Base-by-base conservation (phyloP, 2,113 vertebrate genomes). In the Pluvialis apricaria region DNA sequence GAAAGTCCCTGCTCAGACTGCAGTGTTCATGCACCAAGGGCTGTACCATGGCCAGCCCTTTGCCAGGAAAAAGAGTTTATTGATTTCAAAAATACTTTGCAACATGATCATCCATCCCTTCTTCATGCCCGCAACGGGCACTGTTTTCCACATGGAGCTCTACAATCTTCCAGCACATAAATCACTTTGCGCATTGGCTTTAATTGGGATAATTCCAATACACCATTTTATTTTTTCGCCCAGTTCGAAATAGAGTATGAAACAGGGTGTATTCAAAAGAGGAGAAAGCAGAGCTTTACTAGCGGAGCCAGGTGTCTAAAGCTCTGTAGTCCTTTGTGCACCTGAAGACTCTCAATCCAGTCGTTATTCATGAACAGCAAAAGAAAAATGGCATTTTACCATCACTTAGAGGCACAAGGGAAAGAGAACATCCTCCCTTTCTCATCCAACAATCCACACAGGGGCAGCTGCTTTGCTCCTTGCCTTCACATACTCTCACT, bases 91-190 rank as follows among this genome's bases (percentile, higher is more conserved):
- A 90, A 44, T 32, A 60, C 28, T 82, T 85, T 40, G 31, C 45
- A 89, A 77, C 13, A 38, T 45, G 28, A 58, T 78, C 25, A 10
- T 22, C 34, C 42, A 26, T 38, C 64, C 36, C 21, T 66, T 93
- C 58, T 36, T 87, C 61, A 29, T 36, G 36, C 9, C 42, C 1
- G 0, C 24, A 60, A 5, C 3, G 44, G n/a, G 29, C 2, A 0
- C 15, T 40, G 32, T 62, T 83, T 90, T 79, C 40, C 54, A 51
- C 8, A 36, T 9, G 15, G 10, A 58, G 28, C 22, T 83, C 76
- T 36, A n/a, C 19, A 7, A 16, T 55, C 34, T 88, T 93, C 14
- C 86, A 94, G 57, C 19, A 58, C 15, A n/a, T 72, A 84, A 92
- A 87, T 52, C 15, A 71, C 45, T 87, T 72, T 70, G 15, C 52